phyloP scores from a whole-genome alignment of 2,888 invertebrate genomes.

The Lamproptera curius region DNA sequence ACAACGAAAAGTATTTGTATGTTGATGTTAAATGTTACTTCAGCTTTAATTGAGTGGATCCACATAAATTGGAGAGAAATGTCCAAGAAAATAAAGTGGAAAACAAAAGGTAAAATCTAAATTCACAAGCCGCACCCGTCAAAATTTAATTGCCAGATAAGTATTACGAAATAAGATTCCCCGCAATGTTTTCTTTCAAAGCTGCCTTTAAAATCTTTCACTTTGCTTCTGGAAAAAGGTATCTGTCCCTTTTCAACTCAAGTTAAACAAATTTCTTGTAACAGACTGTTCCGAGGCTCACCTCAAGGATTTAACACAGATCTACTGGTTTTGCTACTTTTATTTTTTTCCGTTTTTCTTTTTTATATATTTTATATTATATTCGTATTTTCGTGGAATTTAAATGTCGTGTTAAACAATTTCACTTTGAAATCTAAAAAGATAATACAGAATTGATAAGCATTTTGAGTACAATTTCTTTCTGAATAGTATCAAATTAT shows the following conservation, averaged over 20 bases:
- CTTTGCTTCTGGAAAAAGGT: conserved; percentile 46
- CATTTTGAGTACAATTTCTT: no score
- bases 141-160: conserved; percentile 59
- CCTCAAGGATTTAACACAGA: conserved; percentile 64
- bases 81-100: conserved; percentile 17
- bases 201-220: conserved; percentile 59
- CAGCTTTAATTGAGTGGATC: neutral
- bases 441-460: no score
- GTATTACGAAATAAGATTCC: conserved; percentile 52
- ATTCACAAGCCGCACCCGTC: conserved; percentile 29
- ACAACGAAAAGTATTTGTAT: neutral
- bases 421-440: no score
- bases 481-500: no score
- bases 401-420: conserved; percentile 24
- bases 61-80: conserved; percentile 1
- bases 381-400: conserved; percentile 19
- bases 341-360: conserved; percentile 41
- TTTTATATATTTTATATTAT: conserved; percentile 33
- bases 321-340: conserved; percentile 62
- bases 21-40: neutral
- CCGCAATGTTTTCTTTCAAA: conserved; percentile 47
- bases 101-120: conserved; percentile 41
- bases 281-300: conserved; percentile 66
- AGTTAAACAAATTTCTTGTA: conserved; percentile 70
- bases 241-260: conserved; percentile 62